These are phyloP conservation scores for Poicephalus meyeri DNA, from an alignment of 2,113 vertebrate genomes.

Conservation along the genomic window DNA sequence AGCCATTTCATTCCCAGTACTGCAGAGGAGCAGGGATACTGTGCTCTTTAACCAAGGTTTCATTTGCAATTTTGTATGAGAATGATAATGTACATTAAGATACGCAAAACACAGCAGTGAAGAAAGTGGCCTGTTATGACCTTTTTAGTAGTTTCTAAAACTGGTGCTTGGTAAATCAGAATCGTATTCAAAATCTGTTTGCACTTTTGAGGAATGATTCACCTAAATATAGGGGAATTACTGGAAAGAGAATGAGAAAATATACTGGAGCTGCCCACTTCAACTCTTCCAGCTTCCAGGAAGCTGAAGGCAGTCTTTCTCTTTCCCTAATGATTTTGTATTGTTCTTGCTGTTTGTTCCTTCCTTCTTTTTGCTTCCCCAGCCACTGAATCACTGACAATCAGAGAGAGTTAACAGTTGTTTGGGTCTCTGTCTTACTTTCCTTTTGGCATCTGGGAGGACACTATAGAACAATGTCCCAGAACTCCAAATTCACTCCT, in stretches of 20 bases:
- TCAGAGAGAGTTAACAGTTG: background rate
- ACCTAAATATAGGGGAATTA: background rate
- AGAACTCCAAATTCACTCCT: no score
- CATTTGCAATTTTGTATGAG: background rate
- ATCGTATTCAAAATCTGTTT: background rate
- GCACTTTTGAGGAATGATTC: background rate
- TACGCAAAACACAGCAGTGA: background rate
- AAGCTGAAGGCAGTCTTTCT: background rate
- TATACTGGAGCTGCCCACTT: background rate
- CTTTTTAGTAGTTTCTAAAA: background rate
- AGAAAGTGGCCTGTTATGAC: background rate
- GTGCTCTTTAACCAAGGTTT: background rate
- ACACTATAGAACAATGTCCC: background rate
- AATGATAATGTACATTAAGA: rapidly evolving
- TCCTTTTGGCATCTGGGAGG: background rate
- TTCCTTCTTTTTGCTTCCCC: background rate
- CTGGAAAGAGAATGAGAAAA: background rate
- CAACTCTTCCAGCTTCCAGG: background rate
- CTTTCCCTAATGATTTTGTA: background rate
- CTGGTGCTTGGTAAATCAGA: background rate
- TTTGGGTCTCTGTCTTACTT: rapidly evolving
- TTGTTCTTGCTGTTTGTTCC: background rate
- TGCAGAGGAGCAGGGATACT: background rate
- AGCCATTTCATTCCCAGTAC: background rate
- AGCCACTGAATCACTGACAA: background rate